phyloP scores from a whole-genome alignment of 2,797 vertebrate species.

The Chaenodraco wilsoni region DNA sequence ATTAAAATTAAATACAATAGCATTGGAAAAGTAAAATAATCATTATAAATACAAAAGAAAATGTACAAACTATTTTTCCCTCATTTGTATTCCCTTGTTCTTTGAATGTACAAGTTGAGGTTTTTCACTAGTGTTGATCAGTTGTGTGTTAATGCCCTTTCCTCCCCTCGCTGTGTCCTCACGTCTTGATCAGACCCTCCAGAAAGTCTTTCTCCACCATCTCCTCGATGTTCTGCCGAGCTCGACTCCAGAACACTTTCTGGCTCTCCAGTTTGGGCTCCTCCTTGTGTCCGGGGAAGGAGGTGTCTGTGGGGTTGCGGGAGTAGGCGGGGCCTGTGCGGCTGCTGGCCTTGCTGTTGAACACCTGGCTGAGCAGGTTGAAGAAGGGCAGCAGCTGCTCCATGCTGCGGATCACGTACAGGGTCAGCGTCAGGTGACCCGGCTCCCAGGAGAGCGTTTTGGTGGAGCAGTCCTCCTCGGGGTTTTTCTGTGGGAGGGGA shows the following conservation, averaged over 20 bases:
- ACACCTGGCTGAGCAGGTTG: constrained; percentile 95
- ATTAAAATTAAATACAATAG: constrained; percentile 94
- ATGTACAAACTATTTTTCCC: constrained; percentile 82
- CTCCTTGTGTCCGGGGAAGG: constrained; percentile 87
- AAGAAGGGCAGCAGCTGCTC: constrained; percentile 99
- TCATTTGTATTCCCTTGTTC: constrained; percentile 57
- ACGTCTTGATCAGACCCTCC: constrained; percentile 96
- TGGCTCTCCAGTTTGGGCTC: constrained; percentile 93
- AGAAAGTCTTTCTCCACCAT: constrained; percentile 99
- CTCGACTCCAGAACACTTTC: constrained; percentile 94
- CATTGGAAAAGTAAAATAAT: constrained; percentile 84
- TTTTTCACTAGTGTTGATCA: constrained; percentile 80
- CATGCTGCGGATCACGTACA: constrained; percentile 94
- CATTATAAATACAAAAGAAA: constrained; percentile 90
- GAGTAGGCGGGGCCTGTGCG: constrained; percentile 86
- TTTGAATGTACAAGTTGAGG: constrained; percentile 76
- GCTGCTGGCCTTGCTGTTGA: constrained; percentile 95
- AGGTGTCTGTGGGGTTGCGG: constrained; percentile 82
- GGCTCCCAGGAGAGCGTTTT: constrained; percentile 93
- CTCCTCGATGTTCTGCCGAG: constrained; percentile 96
- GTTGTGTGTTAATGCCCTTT: constrained; percentile 42
- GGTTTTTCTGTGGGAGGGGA: constrained; percentile 88
- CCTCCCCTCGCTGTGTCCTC: constrained; percentile 62
- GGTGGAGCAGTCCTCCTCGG: constrained; percentile 92
- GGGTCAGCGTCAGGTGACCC: constrained; percentile 92